Conservation (phyloP, 2,797 vertebrate genomes). For the Urophycis tenuis region DNA sequence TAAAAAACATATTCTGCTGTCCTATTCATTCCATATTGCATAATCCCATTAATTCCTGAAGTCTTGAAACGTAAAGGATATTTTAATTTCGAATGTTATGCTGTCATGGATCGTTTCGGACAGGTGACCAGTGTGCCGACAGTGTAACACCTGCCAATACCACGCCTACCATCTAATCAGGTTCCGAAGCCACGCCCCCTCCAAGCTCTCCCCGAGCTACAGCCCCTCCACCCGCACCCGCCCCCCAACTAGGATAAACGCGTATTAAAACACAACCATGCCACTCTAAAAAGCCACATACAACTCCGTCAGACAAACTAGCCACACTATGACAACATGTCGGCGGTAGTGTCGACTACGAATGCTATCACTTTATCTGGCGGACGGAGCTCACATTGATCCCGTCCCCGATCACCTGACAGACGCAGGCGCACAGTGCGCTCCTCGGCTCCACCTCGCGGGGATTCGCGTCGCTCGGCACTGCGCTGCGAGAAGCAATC, state of each 20-base stretch:
- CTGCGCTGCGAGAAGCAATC: constrained; percentile 1
- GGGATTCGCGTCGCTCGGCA: constrained; percentile 24
- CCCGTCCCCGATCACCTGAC: constrained; percentile 48
- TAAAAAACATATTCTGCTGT: background rate
- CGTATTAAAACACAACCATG: too few relatives aligned
- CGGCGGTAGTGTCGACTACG: background rate
- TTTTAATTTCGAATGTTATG: background rate
- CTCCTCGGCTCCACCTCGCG: constrained; percentile 45
- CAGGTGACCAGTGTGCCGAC: too few relatives aligned
- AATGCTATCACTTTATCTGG: constrained; percentile 7
- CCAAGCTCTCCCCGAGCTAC: too few relatives aligned
- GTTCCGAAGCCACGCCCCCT: too few relatives aligned
- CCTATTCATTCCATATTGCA: too few relatives aligned
- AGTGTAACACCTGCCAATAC: background rate
- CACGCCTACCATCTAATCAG: background rate
- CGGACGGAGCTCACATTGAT: constrained; percentile 30
- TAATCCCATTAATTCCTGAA: too few relatives aligned
- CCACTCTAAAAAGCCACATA: too few relatives aligned
- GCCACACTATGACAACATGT: too few relatives aligned
- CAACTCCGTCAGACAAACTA: too few relatives aligned
- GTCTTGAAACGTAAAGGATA: background rate
- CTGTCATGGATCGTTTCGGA: background rate
- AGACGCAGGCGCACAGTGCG: constrained; percentile 16
- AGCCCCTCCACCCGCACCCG: too few relatives aligned
- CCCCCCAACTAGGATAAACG: too few relatives aligned